phyloP scores from a whole-genome alignment of 92 coral and sea anemone species.

The Isaurus tuberculatus region DNA sequence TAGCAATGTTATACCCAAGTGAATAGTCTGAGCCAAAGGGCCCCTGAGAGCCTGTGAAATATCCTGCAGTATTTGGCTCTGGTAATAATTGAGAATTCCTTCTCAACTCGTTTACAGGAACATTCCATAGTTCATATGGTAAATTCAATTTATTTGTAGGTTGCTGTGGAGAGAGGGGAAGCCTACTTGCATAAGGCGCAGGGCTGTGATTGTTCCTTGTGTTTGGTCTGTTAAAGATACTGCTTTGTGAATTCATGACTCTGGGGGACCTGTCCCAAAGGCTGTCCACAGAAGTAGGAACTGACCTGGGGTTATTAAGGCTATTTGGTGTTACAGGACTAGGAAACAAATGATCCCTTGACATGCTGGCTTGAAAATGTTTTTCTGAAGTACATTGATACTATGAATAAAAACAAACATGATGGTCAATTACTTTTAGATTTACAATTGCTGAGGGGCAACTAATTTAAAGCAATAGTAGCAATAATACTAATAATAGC shows the following conservation, averaged over 20 bases:
- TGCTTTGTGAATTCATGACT: not conserved
- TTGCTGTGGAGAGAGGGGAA: not conserved
- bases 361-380: not conserved
- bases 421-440: too few relatives aligned
- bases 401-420: too few relatives aligned
- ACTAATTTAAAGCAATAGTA: too few relatives aligned
- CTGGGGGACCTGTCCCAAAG: not conserved
- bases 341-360: not conserved
- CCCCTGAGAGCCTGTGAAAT: not conserved
- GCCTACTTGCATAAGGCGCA: not conserved
- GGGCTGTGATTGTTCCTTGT: not conserved
- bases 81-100: not conserved
- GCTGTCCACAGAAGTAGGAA: not conserved
- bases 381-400: not conserved
- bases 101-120: not conserved
- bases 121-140: not conserved
- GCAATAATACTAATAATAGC: too few relatives aligned
- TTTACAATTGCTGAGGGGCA: too few relatives aligned
- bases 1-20: slow-evolving; percentile 27
- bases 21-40: not conserved
- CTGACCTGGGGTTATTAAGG: not conserved
- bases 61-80: not conserved
- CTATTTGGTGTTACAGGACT: not conserved
- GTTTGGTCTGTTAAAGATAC: not conserved
- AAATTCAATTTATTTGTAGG: not conserved